Conservation (phyloP, 2,797 vertebrate species). For the Tapera naevia region DNA sequence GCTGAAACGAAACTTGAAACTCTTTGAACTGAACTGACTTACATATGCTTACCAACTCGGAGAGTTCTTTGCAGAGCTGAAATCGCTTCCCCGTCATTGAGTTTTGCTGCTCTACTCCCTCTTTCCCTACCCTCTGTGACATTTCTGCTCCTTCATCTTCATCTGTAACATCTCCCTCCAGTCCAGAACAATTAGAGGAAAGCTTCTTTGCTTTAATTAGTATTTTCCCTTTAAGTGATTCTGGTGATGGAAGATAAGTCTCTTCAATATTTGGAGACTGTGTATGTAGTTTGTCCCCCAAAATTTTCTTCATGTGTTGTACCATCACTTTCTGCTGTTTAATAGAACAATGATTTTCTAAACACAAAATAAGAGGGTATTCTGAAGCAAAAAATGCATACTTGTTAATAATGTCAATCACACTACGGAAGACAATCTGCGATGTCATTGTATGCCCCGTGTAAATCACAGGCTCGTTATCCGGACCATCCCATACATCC, state of each 20-base stretch:
- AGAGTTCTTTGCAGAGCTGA: constrained; percentile 95
- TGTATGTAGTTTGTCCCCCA: constrained; percentile 89
- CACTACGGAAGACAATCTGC: constrained; percentile 93
- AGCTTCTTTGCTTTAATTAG: constrained; percentile 95
- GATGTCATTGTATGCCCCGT: constrained; percentile 98
- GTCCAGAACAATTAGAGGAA: constrained; percentile 82
- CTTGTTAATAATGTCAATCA: constrained; percentile 96
- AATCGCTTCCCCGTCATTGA: constrained; percentile 83
- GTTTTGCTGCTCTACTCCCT: constrained; percentile 84
- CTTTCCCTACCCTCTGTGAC: constrained; percentile 90
- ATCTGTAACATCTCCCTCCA: constrained; percentile 95
- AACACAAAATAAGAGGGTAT: constrained; percentile 92
- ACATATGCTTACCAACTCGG: constrained; percentile 93
- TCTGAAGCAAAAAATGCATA: constrained; percentile 95
- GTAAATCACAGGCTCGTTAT: constrained; percentile 96
- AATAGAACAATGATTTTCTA: constrained; percentile 97
- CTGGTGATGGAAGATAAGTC: constrained; percentile 90
- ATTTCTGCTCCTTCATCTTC: constrained; percentile 98
- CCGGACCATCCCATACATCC: constrained; percentile 96
- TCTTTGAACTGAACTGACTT: constrained; percentile 97
- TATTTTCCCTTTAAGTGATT: constrained; percentile 89
- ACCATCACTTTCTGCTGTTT: constrained; percentile 97
- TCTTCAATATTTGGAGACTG: constrained; percentile 88
- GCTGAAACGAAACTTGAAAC: constrained; percentile 92
- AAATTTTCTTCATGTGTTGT: constrained; percentile 94